These are phyloP conservation scores for Cotesia chilonis DNA, from an alignment of 1,140 invertebrate species.

Conservation along the genomic window DNA sequence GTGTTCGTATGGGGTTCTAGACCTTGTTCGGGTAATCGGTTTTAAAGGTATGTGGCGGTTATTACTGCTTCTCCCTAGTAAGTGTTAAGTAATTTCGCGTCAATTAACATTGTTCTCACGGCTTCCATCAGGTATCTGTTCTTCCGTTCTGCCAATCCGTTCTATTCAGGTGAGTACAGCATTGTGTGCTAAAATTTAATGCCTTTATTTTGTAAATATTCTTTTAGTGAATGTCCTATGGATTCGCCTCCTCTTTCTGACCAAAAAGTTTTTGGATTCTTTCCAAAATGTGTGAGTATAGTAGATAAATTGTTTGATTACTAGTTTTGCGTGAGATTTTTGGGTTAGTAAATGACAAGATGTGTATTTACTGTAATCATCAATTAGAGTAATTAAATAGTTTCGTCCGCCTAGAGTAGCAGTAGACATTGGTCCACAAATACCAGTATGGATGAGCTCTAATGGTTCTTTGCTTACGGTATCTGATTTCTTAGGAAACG, in stretches of 20 bases:
- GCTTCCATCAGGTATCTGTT: conserved; percentile 39
- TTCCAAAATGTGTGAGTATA: conserved; percentile 31
- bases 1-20: conserved; percentile 14
- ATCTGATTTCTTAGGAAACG: conserved; percentile 31
- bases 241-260: conserved; percentile 13
- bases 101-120: conserved; percentile 13
- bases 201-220: background rate
- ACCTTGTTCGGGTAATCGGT: background rate
- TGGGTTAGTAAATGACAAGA: conserved; percentile 22
- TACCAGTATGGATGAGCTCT: conserved; percentile 33
- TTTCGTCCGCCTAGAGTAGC: conserved; percentile 11
- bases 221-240: background rate
- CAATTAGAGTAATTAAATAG: conserved; percentile 33
- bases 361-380: conserved; percentile 32
- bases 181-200: conserved; percentile 43
- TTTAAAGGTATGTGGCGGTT: conserved; percentile 6
- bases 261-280: conserved; percentile 28
- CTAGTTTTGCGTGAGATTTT: conserved; percentile 29
- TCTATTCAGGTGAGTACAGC: conserved; percentile 49
- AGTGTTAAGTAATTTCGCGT: background rate
- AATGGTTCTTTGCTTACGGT: background rate
- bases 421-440: conserved; percentile 38
- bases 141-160: conserved; percentile 49
- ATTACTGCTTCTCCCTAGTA: conserved; percentile 10
- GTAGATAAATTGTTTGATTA: conserved; percentile 34